These are phyloP conservation scores for Leucopsar rothschildi DNA, from an alignment of 2,113 vertebrate genomes.

Conservation along the genomic window DNA sequence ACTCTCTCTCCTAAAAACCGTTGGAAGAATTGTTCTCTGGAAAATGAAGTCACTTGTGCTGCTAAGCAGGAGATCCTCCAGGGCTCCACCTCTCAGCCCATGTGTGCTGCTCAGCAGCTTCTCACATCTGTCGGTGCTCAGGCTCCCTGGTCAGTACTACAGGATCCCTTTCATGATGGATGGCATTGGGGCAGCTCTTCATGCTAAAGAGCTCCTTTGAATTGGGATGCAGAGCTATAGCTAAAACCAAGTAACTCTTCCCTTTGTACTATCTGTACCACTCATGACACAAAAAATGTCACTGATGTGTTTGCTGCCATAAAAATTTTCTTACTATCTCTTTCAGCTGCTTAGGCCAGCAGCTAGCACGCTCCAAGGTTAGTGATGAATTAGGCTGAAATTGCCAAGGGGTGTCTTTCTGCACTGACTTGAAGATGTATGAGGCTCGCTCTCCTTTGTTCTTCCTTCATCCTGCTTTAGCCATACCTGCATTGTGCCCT, in stretches of 20 bases:
- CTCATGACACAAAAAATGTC: not conserved
- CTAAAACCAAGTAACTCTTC: not conserved
- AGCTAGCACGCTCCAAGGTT: not conserved
- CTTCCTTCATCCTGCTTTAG: not conserved
- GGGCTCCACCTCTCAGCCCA: not conserved
- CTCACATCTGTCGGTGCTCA: accelerated
- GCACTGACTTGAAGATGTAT: not conserved
- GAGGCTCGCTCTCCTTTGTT: not conserved
- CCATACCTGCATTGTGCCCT: not conserved
- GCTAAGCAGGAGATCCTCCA: not conserved
- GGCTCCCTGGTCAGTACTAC: not conserved
- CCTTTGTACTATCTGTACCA: not conserved
- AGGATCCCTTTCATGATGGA: not conserved
- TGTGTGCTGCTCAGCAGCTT: not conserved
- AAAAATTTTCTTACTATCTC: not conserved
- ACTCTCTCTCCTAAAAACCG: not conserved
- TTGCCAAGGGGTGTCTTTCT: not conserved
- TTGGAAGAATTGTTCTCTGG: not conserved
- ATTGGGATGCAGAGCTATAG: not conserved
- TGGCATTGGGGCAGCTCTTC: not conserved
- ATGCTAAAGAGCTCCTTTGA: not conserved
- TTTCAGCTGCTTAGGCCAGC: not conserved
- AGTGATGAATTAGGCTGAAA: slow-evolving; percentile 9
- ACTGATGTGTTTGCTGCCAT: not conserved
- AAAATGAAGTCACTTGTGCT: not conserved